Conservation (phyloP, 2,888 invertebrate species). For the Hyposoter dolosus region DNA sequence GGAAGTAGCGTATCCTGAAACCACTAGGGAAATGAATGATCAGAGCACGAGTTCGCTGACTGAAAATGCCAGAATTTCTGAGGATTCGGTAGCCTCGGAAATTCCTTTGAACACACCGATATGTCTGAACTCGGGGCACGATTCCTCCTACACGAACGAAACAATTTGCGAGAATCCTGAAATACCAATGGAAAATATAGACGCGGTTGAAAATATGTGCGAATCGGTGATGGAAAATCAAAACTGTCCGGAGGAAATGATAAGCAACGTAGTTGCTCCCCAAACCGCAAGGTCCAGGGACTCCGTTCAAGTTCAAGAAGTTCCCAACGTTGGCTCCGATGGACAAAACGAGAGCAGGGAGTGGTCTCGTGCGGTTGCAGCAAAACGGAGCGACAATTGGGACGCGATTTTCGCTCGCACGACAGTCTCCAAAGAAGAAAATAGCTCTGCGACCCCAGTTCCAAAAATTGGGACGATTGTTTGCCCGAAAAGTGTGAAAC, state of each 20-base stretch:
- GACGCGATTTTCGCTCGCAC: constrained; percentile 50
- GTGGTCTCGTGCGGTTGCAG: constrained; percentile 29
- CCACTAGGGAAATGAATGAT: constrained; percentile 30
- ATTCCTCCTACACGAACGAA: constrained; percentile 50
- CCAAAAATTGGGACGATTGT: constrained; percentile 86
- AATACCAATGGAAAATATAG: constrained; percentile 49
- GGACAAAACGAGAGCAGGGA: constrained; percentile 28
- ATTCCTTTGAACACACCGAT: constrained; percentile 51
- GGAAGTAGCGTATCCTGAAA: constrained; percentile 61
- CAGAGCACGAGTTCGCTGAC: constrained; percentile 18
- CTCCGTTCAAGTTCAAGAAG: constrained; percentile 59
- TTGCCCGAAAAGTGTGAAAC: constrained; percentile 86
- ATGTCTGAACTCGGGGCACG: constrained; percentile 60
- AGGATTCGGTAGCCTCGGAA: constrained; percentile 17
- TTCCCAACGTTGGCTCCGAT: constrained; percentile 54
- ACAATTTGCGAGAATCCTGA: constrained; percentile 63
- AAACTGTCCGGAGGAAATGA: constrained; percentile 46
- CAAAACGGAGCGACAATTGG: constrained; percentile 56
- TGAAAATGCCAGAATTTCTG: neutral
- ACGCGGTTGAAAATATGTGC: constrained; percentile 48
- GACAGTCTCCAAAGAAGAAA: constrained; percentile 60
- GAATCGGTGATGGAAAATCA: constrained; percentile 37
- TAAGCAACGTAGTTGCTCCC: constrained; percentile 1
- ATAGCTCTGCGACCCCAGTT: constrained; percentile 82
- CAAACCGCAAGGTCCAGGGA: constrained; percentile 13